Base-by-base conservation (phyloP, 2,888 invertebrate genomes). In the Protophormia terraenovae region DNA sequence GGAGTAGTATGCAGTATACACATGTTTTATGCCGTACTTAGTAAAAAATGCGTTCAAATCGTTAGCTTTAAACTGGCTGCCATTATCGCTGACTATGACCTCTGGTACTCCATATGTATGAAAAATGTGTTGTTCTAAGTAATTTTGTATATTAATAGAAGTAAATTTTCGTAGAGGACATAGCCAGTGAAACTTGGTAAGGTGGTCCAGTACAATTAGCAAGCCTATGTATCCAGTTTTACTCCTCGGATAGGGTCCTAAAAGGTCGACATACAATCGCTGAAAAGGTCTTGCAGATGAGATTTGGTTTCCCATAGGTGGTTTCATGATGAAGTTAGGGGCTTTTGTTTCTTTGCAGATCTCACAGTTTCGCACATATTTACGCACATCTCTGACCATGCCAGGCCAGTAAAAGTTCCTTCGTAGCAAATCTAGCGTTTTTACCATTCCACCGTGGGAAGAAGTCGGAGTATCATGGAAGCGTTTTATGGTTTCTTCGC, bases 241-340 rank as follows among this genome's bases (percentile, higher is more conserved):
- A n/a, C 60, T 78, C 5, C 69, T 10, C 0, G 58, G 78, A n/a
- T 69, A 69, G 22, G 60, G 76, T 8, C 76, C 76, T 1, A 76
- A 16, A 0, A 75, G 14, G 22, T 62, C 75, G n/a, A 41, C 29
- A n/a, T 47, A 73, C 2, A 73, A 2, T 1, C 73, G 58, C 19
- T 73, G 64, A 5, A 62, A 62, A 3, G 62, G 62, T 12, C 62
- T 7, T 1, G 22, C 19, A 0, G 62, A 35, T 4, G 19, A 19
- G 12, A 24, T 14, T 24, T 41, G 45, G 14, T 64, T 45, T 12
- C 22, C 22, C 38, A 64, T 64, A 4, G 38, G 24, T 1, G 64
- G 64, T 14, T 41, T 64, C 22, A 45, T 24, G 2, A 24, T 41
- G 14, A 41, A 38, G 35, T 69, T 69, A 1, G 69, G 60, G 3